Percentiles rank a stretch among this genome's conserved stretches.
These are phyloP conservation scores for Dinomys branickii DNA, from an alignment of 2,113 vertebrate species.

Conservation along the genomic window DNA sequence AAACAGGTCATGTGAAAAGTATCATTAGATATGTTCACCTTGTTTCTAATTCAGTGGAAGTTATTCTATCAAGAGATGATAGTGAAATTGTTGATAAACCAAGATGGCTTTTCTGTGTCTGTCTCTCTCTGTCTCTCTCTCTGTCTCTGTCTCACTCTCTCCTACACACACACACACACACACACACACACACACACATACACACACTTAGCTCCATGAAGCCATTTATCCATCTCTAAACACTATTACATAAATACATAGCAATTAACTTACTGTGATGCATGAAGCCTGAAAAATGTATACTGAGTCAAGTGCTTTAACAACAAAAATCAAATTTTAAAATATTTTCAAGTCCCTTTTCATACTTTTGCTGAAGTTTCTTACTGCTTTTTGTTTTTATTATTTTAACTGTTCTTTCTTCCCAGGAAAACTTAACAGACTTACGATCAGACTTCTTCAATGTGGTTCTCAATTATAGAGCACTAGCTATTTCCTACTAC, in stretches of 20 bases:
- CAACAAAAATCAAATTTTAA: not conserved
- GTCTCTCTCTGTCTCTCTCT: not conserved
- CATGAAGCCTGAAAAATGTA: not conserved
- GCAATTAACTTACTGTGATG: not conserved
- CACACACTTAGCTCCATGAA: not conserved
- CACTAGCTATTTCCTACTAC: conserved; percentile 9
- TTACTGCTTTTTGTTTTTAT: not conserved
- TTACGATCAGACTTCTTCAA: not conserved
- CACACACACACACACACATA: not conserved
- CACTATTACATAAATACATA: not conserved
- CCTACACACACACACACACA: too few relatives aligned
- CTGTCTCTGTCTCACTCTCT: too few relatives aligned
- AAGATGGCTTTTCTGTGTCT: not conserved
- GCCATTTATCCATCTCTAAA: not conserved
- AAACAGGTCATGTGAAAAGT: not conserved
- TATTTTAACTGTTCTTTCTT: not conserved
- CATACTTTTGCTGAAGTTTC: not conserved
- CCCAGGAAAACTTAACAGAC: not conserved
- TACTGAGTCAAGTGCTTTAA: not conserved
- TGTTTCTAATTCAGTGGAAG: conserved; percentile 3
- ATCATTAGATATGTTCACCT: not conserved
- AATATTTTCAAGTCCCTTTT: not conserved
- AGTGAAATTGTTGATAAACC: not conserved
- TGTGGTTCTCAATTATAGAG: not conserved
- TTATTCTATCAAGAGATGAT: not conserved